Base-by-base conservation (phyloP, 2,797 vertebrate genomes). In the Catostomus latipinnis region DNA sequence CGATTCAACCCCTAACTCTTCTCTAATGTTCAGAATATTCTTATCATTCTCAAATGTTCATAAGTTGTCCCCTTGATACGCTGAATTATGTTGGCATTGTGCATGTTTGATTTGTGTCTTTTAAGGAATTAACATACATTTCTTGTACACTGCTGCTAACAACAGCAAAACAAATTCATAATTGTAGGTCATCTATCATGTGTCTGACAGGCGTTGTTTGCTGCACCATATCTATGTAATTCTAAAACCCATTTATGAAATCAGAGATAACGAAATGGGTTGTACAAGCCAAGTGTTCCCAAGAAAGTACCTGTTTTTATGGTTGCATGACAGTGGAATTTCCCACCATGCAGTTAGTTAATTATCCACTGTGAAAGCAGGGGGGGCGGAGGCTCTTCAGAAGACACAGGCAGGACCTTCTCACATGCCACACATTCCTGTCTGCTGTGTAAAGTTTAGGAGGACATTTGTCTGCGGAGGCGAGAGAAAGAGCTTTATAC, bases 311-410 rank as follows among this genome's bases (percentile, higher is more conserved):
- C 76, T 71, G 76, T 79, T 79, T 72, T 16, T 52, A 10, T 3
- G 0, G 4, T 62, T 58, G 71, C 53, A 13, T 81, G 82, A 88
- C 16, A 81, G 34, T 84, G 81, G 79, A 84, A 57, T 14, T 57
- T 18, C 22, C 13, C n/a, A 0, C 22, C 71, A 82, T 34, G 2
- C 18, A 89, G 84, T 16, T 79, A 87, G 92, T 92, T 90, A 90
- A 89, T 90, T 61, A 85, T 86, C 93, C 93, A 90, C 93, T 83
- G 88, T 86, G 87, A 82, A 87, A 89, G 34, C 16, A 22, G 9
- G 58, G 45, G 45, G 60, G 45, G 92, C 88, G 91, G 88, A 78
- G 84, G 81, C 81, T 85, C 34, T 34, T 34, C 34, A 88, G 90
- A 90, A 87, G 90, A 86, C 88, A 88, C 82, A 34, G 34, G 34